Conservation (phyloP, 2,888 invertebrate species). For the Eupithecia centaureata region DNA sequence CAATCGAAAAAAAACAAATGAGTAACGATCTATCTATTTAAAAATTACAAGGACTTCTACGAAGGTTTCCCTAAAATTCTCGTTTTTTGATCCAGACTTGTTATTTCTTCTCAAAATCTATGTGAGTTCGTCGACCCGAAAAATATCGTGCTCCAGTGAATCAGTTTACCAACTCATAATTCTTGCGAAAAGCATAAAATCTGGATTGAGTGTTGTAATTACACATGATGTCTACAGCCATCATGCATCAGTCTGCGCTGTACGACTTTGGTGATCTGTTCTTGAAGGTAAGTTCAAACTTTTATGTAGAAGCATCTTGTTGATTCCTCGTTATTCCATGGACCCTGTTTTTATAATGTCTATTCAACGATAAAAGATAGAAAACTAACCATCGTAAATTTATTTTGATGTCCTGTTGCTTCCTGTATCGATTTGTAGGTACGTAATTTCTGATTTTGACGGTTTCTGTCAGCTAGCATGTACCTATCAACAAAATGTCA, state of each 20-base stretch:
- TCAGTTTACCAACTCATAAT: conserved; percentile 66
- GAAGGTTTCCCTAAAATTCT: conserved; percentile 71
- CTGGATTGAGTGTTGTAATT: conserved; percentile 80
- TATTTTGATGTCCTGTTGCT: conserved; percentile 16
- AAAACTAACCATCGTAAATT: neutral
- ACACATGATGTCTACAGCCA: conserved; percentile 89
- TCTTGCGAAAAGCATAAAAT: conserved; percentile 63
- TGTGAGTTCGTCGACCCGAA: conserved; percentile 76
- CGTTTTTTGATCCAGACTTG: conserved; percentile 70
- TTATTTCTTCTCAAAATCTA: conserved; percentile 62
- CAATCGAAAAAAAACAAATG: conserved; percentile 78
- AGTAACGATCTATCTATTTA: conserved; percentile 68
- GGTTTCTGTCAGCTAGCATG: neutral
- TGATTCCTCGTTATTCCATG: too few relatives aligned
- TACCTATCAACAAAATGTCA: neutral
- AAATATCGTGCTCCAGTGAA: conserved; percentile 75
- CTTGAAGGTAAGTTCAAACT: conserved; percentile 89
- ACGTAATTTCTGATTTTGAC: conserved; percentile 6
- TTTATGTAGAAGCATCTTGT: too few relatives aligned
- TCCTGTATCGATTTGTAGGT: neutral
- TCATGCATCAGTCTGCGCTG: conserved; percentile 90
- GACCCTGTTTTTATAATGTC: too few relatives aligned
- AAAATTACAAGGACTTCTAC: conserved; percentile 63
- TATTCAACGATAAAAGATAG: neutral
- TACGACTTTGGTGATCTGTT: conserved; percentile 90